Conservation (phyloP, 2,113 vertebrate species). For the Isichthys henryi region DNA sequence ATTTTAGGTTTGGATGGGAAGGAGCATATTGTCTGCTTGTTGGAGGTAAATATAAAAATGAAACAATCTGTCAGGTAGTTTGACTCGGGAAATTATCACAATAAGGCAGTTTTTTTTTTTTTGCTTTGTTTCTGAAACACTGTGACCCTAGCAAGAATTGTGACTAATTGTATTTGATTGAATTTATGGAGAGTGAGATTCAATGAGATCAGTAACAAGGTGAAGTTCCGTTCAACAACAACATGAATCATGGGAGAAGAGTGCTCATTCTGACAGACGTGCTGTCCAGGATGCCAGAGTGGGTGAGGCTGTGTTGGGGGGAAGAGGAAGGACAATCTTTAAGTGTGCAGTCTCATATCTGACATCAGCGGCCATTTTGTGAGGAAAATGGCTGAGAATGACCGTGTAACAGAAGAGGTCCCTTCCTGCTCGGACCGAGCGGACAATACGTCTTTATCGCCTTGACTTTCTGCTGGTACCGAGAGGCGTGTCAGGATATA, state of each 20-base stretch:
- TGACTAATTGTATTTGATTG: neutral
- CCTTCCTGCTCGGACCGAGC: neutral
- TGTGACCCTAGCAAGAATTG: neutral
- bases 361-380: neutral
- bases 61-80: neutral
- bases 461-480: conserved; percentile 1
- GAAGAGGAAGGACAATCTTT: neutral
- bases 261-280: neutral
- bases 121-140: neutral
- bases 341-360: neutral
- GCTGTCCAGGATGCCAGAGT: neutral
- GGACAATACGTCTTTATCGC: conserved; percentile 17
- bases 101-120: neutral
- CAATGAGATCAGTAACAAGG: neutral
- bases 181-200: neutral
- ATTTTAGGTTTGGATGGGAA: neutral
- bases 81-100: neutral
- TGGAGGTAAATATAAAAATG: neutral
- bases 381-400: conserved; percentile 11
- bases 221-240: neutral
- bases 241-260: neutral
- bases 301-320: neutral
- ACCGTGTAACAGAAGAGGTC: neutral
- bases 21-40: neutral
- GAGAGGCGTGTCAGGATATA: neutral